Conservation (phyloP, 2,113 vertebrate species). For the Pelecanus crispus region DNA sequence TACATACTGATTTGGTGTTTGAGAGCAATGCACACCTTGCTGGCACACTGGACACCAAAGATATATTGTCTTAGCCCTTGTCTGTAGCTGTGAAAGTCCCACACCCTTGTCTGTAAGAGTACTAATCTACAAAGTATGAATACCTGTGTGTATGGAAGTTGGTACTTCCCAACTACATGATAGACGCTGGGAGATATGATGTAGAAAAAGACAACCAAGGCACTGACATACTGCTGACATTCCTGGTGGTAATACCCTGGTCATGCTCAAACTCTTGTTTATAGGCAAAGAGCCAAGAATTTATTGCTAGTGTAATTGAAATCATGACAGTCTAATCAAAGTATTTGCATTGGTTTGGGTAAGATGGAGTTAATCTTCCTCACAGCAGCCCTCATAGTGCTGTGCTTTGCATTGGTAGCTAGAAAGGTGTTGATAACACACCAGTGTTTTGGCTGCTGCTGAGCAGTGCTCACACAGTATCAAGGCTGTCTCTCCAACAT, state of each 20-base stretch:
- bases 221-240: neutral
- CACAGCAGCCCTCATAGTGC: too few relatives aligned
- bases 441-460: too few relatives aligned
- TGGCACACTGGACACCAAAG: neutral
- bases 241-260: neutral
- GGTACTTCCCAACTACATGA: neutral
- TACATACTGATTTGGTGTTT: neutral
- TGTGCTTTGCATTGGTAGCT: too few relatives aligned
- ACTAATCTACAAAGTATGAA: neutral
- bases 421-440: too few relatives aligned
- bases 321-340: neutral
- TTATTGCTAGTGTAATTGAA: neutral
- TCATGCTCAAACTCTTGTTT: neutral
- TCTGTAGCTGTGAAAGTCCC: neutral
- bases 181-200: neutral
- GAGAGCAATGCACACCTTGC: neutral
- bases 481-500: too few relatives aligned
- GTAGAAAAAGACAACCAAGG: neutral
- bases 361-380: too few relatives aligned
- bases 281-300: neutral
- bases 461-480: too few relatives aligned
- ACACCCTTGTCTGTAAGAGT: neutral
- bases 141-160: neutral
- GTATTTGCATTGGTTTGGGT: too few relatives aligned
- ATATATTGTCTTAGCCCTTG: neutral